Percentiles rank a stretch among this genome's conserved stretches.
Conservation (phyloP, 2,888 invertebrate genomes). For the Trissoscelio sp. region DNA sequence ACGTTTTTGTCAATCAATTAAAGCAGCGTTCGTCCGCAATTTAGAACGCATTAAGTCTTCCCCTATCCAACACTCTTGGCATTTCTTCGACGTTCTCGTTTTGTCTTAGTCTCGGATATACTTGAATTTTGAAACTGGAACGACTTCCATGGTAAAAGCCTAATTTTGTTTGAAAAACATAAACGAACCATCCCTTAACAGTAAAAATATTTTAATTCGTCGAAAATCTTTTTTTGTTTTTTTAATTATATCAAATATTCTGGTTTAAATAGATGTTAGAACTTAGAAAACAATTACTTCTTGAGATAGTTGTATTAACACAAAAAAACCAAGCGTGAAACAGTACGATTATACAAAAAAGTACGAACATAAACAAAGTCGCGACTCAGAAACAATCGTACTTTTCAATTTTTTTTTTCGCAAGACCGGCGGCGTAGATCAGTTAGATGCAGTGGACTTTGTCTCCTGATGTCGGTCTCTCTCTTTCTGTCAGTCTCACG, state of each 20-base stretch:
- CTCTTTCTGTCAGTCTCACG: constrained; percentile 71
- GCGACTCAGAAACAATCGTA: background rate
- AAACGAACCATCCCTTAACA: too few species aligned
- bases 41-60: constrained; percentile 61
- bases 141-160: background rate
- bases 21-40: constrained; percentile 57
- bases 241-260: too few species aligned
- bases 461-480: constrained; percentile 66
- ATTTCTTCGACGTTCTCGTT: constrained; percentile 18
- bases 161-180: background rate
- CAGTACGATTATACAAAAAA: background rate
- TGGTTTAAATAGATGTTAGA: too few species aligned
- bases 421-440: constrained; percentile 12
- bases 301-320: background rate
- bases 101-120: constrained; percentile 15
- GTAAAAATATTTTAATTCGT: too few species aligned
- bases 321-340: background rate
- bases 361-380: background rate
- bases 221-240: too few species aligned
- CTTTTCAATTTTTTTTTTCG: constrained; percentile 10
- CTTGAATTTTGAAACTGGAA: constrained; percentile 8
- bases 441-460: constrained; percentile 39
- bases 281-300: background rate
- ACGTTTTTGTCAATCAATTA: constrained; percentile 64
- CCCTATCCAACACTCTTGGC: constrained; percentile 15